phyloP scores from a whole-genome alignment of 1,140 invertebrate species.

The Wiebesia pumilae region DNA sequence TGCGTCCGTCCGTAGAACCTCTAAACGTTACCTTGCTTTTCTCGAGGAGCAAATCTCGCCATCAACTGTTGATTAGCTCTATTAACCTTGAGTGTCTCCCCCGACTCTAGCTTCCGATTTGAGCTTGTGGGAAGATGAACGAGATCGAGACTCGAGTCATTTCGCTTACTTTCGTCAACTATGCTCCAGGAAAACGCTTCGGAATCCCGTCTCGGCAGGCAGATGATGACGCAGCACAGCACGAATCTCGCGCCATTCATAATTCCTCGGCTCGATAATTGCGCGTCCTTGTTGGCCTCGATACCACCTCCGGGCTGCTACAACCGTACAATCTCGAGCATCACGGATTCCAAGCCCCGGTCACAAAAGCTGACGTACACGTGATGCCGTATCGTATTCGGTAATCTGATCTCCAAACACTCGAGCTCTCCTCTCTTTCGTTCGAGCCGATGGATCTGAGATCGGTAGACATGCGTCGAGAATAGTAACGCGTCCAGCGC shows the following conservation, averaged over 20 bases:
- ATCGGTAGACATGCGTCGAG: not conserved
- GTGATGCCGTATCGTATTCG: too few species aligned
- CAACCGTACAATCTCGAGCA: not conserved
- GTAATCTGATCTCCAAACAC: too few species aligned
- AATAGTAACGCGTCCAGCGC: not conserved
- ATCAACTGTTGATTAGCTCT: not conserved
- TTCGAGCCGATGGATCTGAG: too few species aligned
- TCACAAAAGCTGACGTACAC: too few species aligned
- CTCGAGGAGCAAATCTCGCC: not conserved
- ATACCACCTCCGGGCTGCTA: not conserved
- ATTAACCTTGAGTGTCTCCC: constrained; percentile 11
- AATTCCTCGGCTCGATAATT: not conserved
- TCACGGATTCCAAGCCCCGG: too few species aligned
- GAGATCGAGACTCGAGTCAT: not conserved
- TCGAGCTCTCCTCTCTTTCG: too few species aligned
- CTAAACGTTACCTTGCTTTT: not conserved
- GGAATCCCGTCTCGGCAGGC: not conserved
- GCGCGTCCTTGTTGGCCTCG: not conserved
- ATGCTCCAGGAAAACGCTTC: not conserved
- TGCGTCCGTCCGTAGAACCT: too few species aligned
- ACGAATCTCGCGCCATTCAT: constrained; percentile 26
- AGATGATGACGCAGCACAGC: constrained; percentile 28
- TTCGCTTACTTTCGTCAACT: not conserved
- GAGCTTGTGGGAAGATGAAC: not conserved
- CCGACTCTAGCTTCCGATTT: not conserved